phyloP scores from a whole-genome alignment of 2,888 invertebrate genomes.

The Perizoma affinitatum region DNA sequence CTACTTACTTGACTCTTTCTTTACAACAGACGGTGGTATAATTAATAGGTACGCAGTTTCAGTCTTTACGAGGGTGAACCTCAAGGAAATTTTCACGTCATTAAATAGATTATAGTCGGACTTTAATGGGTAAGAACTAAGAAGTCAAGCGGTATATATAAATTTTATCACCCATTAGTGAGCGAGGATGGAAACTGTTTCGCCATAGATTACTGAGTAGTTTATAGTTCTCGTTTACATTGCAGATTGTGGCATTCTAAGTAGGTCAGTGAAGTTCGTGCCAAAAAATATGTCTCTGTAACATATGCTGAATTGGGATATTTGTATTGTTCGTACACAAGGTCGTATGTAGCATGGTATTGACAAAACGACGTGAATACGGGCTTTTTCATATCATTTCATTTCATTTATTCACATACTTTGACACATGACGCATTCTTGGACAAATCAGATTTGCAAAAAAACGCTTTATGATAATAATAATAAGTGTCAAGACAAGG shows the following conservation, averaged over 20 bases:
- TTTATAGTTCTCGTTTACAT: constrained; percentile 1
- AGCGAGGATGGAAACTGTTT: constrained; percentile 9
- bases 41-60: constrained; percentile 21
- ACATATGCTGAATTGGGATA: too few species aligned
- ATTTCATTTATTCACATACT: too few species aligned
- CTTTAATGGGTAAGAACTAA: constrained; percentile 36
- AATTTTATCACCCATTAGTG: constrained; percentile 37
- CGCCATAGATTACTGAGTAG: not conserved
- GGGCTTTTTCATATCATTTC: too few species aligned
- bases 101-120: constrained; percentile 36
- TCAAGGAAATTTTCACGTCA: constrained; percentile 39
- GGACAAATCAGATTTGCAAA: too few species aligned
- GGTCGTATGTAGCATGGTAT: too few species aligned
- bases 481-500: too few species aligned
- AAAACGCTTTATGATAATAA: too few species aligned
- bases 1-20: too few species aligned
- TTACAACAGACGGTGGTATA: constrained; percentile 4
- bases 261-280: not conserved
- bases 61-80: constrained; percentile 31
- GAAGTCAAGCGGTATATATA: constrained; percentile 32
- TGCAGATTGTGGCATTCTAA: constrained; percentile 1
- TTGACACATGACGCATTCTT: too few species aligned
- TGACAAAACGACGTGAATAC: too few species aligned
- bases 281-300: not conserved
- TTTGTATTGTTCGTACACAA: too few species aligned